Conservation (phyloP, 2,113 vertebrate genomes). For the Alectura lathami region DNA sequence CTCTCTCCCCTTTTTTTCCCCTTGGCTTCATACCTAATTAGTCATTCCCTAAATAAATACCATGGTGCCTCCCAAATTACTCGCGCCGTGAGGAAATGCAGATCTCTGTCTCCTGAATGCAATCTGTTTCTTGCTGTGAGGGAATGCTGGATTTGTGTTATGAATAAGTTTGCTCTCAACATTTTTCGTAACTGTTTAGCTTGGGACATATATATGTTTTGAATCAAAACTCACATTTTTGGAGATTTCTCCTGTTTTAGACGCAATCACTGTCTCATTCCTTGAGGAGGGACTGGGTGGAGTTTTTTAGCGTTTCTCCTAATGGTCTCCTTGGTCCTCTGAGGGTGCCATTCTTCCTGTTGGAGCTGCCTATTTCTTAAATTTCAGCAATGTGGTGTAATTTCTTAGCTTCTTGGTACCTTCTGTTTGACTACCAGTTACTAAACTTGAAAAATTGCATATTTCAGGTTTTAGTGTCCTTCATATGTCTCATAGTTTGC, state of each 20-base stretch:
- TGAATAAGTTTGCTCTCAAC: background rate
- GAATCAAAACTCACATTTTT: background rate
- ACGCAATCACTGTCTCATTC: background rate
- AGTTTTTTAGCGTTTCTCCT: background rate
- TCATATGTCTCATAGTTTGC: background rate
- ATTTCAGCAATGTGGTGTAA: background rate
- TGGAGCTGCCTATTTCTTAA: background rate
- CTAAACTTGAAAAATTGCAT: background rate
- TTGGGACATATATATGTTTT: constrained; percentile 25
- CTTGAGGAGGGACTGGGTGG: background rate
- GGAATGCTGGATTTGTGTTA: constrained; percentile 41
- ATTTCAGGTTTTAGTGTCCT: background rate
- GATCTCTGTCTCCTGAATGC: background rate
- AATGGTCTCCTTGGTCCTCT: background rate
- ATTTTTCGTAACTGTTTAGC: constrained; percentile 26
- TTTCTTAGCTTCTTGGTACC: background rate
- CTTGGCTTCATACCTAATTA: constrained; percentile 28
- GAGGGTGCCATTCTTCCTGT: background rate
- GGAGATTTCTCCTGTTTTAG: background rate
- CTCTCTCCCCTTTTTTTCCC: accelerated
- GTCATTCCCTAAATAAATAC: constrained; percentile 54
- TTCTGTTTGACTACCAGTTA: background rate
- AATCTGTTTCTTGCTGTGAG: background rate
- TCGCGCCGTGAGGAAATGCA: background rate
- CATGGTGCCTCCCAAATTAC: background rate